Evolutionary conservation across 1,140 invertebrate genomes (phyloP).

Genomic region (Sitodiplosis mosellana): DNA sequence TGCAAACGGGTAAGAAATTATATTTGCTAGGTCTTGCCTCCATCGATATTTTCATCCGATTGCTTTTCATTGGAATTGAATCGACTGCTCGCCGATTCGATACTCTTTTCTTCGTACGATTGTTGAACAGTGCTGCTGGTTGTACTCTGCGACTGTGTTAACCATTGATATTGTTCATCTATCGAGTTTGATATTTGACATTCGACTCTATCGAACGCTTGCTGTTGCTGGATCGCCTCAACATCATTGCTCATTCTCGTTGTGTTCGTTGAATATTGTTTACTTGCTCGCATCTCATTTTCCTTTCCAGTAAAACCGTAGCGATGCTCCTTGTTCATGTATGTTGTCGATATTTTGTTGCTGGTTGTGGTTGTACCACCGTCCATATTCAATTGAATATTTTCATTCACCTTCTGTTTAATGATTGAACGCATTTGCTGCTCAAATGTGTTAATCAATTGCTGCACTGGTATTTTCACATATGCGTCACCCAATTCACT

Average conservation of each 20-base stretch:
- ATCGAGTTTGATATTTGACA: too few species aligned
- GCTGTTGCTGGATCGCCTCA: too few species aligned
- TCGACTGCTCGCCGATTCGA: neutral
- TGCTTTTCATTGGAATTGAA: neutral
- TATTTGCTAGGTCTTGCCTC: neutral
- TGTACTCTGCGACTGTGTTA: too few species aligned
- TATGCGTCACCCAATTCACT: slow-evolving; percentile 26
- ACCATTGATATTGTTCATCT: too few species aligned
- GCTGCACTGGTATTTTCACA: slow-evolving; percentile 38
- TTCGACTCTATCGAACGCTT: too few species aligned
- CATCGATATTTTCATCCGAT: neutral
- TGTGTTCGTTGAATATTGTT: neutral
- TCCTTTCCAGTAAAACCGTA: neutral
- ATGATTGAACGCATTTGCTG: slow-evolving; percentile 34
- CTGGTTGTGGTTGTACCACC: neutral
- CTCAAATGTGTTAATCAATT: slow-evolving; percentile 42
- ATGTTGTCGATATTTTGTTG: neutral
- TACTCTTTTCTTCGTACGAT: neutral
- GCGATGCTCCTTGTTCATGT: neutral
- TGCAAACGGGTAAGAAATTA: neutral
- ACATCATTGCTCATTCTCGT: too few species aligned
- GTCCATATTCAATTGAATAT: neutral
- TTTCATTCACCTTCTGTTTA: slow-evolving; percentile 25
- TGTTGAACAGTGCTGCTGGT: neutral
- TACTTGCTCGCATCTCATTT: neutral